Evolutionary conservation across 2,888 invertebrate genomes (phyloP), one percentile per base, ranked within the genome.

Genomic region (Drosophila lutescens): DNA sequence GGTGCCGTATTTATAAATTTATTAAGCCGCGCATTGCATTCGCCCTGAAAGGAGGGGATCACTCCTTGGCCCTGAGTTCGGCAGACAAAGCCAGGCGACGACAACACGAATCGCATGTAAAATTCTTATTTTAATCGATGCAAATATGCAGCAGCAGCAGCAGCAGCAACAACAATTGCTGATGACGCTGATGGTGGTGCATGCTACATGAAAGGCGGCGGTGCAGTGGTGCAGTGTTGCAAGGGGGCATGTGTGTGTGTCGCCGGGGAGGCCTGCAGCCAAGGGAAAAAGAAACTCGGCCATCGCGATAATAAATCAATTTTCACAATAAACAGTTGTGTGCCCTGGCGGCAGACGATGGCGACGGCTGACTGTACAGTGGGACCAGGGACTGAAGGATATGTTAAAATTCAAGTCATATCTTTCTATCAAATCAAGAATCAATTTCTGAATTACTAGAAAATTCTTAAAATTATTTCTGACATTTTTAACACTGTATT

Each of bases 51-150:
- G n/a, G 43, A n/a, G n/a, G 32, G 47, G 34, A 20, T n/a, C 62
- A 58, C 41, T 47, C 50, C 54, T 59, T 69, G 69, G 38, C 32
- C 60, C 49, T 51, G 60, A 10, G 58, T 49, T 40, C 49, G 43
- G 76, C 80, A 86, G 69, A 88, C 88, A 88, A 88, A 88, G 86
- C 83, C 86, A 69, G 88, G 83, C 83, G 83, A 83, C 83, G 89
- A 89, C 89, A 87, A 89, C 89, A 79, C 87, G 89, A 85, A 86
- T 85, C 78, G 89, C 89, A 88, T 84, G 83, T 86, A 85, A 87
- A 89, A 85, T 85, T 89, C 83, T 89, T 85, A 85, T 78, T 88
- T 89, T 89, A 86, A 86, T 89, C 86, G 89, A 83, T 86, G 89
- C 89, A 89, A 86, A 86, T 89, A 85, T 85, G 85, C 81, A 77